Evolutionary conservation across 2,797 vertebrate genomes (phyloP), one percentile per base, ranked within the genome.

Genomic region (Kryptopterus vitreolus): DNA sequence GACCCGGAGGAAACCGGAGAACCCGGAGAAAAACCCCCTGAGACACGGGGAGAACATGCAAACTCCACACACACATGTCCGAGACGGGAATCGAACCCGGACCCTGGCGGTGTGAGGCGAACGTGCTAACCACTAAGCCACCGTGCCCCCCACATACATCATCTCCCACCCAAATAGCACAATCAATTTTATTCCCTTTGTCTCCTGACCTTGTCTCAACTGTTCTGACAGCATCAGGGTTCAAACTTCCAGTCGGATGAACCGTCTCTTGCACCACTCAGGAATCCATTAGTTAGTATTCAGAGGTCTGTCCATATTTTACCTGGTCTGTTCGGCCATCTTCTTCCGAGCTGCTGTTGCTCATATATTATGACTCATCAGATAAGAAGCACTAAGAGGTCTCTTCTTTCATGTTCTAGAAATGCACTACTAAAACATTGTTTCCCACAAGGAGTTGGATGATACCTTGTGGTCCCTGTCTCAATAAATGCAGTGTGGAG

Each of bases 351-450:
- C 24, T 15, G 3, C 66, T 74, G 71, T 77, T 77, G 53, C 59
- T 82, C 76, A 73, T 71, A 83, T 48, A 50, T 77, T 83, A 79
- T 83, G 80, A 83, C 57, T 83, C 84, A 85, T 82, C 69, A 80
- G 73, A 73, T 77, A 83, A 63, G 52, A 62, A 79, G 35, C 31
- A n/a, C 35, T 26, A 38, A 72, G 65, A 62, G 46, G 76, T 73
- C 71, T 48, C n/a, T 9, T 62, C 59, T 82, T 70, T 22, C 38
- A 53, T 33, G 69, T 77, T 62, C 81, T 81, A 10, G 46, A 72
- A 79, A 81, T 55, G 43, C 18, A 10, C 15, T 3, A 38, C 31
- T 61, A 50, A 38, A 68, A 33, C 31, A 3, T 18, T 15, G 50
- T 76, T 72, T 75, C 43, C 77, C 73, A 61, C 26, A 20, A 43